phyloP scores from a whole-genome alignment of 2,888 invertebrate genomes.

The Ischnus inquisitorius region DNA sequence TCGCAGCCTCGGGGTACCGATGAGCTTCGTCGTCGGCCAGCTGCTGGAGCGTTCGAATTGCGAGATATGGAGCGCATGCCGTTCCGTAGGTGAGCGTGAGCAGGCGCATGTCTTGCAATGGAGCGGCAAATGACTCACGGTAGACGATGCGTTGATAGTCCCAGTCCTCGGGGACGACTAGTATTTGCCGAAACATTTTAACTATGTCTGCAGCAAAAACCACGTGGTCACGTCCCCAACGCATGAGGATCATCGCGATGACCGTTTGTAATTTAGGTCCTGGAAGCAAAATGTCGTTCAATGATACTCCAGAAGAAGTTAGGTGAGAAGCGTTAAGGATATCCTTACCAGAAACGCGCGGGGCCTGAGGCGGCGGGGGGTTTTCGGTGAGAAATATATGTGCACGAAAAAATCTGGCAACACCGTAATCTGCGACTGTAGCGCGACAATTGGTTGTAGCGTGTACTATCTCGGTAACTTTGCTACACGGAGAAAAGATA shows the following conservation, averaged over 20 bases:
- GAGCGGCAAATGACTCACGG: no score
- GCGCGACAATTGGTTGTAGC: background rate
- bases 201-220: no score
- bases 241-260: background rate
- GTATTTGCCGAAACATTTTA: no score
- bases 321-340: background rate
- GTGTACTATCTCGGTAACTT: background rate
- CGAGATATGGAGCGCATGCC: slow-evolving; percentile 71
- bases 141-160: no score
- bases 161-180: no score
- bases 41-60: slow-evolving; percentile 71
- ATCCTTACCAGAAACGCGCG: background rate
- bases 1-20: slow-evolving; percentile 69
- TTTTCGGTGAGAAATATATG: background rate
- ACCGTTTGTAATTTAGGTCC: background rate
- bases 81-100: slow-evolving; percentile 64
- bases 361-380: background rate
- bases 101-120: no score
- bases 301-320: background rate
- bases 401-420: background rate
- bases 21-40: slow-evolving; percentile 68
- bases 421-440: background rate
- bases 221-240: no score
- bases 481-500: no score
- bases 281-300: background rate